These are phyloP conservation scores for Cosmia pyralina DNA, from an alignment of 2,888 invertebrate species.

Conservation along the genomic window DNA sequence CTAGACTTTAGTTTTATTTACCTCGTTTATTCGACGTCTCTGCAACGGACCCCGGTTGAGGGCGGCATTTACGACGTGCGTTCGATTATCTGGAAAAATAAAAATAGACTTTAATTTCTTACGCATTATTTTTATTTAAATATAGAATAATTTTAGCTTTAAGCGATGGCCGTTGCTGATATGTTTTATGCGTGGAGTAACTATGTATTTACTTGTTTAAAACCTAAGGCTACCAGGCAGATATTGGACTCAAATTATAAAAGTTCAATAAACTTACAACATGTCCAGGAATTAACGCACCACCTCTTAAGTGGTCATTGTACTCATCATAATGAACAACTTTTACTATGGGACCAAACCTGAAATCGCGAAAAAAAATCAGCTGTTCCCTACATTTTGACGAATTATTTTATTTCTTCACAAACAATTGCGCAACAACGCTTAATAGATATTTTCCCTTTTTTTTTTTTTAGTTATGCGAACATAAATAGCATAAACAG, in stretches of 20 bases:
- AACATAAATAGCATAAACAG: too few species aligned
- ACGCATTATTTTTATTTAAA: constrained; percentile 40
- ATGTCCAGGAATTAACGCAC: too few species aligned
- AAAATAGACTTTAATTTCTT: constrained; percentile 44
- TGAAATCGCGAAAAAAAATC: too few species aligned
- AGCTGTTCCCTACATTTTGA: too few species aligned
- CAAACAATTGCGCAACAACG: too few species aligned
- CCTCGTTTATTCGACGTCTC: constrained; percentile 78
- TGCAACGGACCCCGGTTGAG: constrained; percentile 66
- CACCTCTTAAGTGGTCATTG: too few species aligned
- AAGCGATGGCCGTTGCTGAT: constrained; percentile 15
- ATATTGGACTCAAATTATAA: too few species aligned
- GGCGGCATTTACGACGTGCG: constrained; percentile 77
- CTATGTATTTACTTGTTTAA: background rate
- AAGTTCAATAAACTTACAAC: background rate
- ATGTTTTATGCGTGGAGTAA: constrained; percentile 2
- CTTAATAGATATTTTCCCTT: too few species aligned
- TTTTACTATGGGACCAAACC: too few species aligned
- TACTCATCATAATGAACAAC: too few species aligned
- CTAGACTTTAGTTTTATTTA: constrained; percentile 62
- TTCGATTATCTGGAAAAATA: constrained; percentile 81
- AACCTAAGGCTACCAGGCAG: background rate
- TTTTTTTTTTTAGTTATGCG: too few species aligned
- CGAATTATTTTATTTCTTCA: too few species aligned
- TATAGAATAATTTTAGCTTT: constrained; percentile 40